Evolutionary conservation across 2,113 vertebrate species (phyloP).

Genomic region (Taurulus bubalis): DNA sequence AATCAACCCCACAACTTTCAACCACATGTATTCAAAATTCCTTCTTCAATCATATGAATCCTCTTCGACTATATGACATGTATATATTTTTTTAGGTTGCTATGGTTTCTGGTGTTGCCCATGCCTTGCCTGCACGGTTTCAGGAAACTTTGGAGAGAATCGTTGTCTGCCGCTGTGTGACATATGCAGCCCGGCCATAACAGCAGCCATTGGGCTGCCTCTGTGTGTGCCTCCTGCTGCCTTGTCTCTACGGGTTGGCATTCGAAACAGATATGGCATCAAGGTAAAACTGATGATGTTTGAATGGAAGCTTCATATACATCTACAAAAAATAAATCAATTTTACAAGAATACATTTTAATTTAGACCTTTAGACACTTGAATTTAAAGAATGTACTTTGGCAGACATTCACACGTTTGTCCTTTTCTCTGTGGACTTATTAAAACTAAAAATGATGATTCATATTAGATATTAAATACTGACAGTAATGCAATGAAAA

Average conservation of each 20-base stretch:
- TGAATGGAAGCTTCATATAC: neutral
- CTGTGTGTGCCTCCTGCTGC: slow-evolving; percentile 53
- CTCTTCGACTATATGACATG: neutral
- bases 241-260: slow-evolving; percentile 42
- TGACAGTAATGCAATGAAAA: neutral
- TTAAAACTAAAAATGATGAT: neutral
- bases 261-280: slow-evolving; percentile 61
- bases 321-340: neutral
- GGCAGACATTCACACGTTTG: neutral
- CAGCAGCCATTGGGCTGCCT: slow-evolving; percentile 30
- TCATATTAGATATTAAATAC: neutral
- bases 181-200: slow-evolving; percentile 40
- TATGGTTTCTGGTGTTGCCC: slow-evolving; percentile 73
- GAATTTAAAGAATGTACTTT: neutral
- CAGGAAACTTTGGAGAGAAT: slow-evolving; percentile 46
- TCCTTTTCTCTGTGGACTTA: neutral
- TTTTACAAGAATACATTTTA: neutral
- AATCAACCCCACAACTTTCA: neutral
- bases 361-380: neutral
- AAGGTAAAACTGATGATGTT: slow-evolving; percentile 46
- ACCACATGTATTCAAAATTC: neutral
- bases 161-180: slow-evolving; percentile 68
- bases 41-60: neutral
- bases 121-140: slow-evolving; percentile 60
- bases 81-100: slow-evolving; percentile 54